Base-by-base conservation (phyloP, 2,888 invertebrate genomes). In the Physocephala rufipes region DNA sequence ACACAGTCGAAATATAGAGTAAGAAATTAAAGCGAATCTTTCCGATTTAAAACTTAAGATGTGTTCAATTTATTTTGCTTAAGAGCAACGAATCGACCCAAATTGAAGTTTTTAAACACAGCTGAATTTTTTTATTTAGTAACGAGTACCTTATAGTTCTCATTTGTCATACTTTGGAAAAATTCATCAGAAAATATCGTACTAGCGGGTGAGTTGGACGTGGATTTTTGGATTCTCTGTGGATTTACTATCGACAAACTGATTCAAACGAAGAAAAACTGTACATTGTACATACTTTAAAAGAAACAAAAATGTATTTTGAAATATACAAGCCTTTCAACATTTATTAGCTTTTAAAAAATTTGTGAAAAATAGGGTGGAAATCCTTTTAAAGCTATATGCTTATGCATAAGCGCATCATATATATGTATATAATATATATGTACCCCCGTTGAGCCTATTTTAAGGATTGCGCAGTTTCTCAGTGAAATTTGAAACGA, bases 201-300 rank as follows among this genome's bases (percentile, higher is more conserved):
- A 75, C 72, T 74, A 72, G 70, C 75, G 73, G 76, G 76, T 77
- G 76, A 77, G 77, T 77, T 77, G 76, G 76, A 73, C 75, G 77
- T 76, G 68, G 63, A 68, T 72, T 72, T 72, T 68, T 61, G 61
- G 47, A 47, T 21, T 62, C 61, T 51, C 68, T 62, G 62, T 21
- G 68, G 68, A 68, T 62, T 62, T 62, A n/a, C 62, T 13, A 55
- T 68, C 68, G 68, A 24, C 58, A 24, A 68, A 68, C n/a, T 7
- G 61, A 58, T 59, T 47, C 26, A 61, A 68, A 59, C 67, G 61
- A 68, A 68, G 61, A 68, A 68, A 68, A 61, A 45, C 67, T 30
- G 26, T 30, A 59, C 2, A 63, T 47, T 68, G 68, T 68, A 68
- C 68, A n/a, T n/a, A n/a, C 24, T 68, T 24, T 45, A 16, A 21